These are phyloP conservation scores for Montipora foliosa DNA, from an alignment of 64 coral and sea anemone genomes.

Conservation along the genomic window DNA sequence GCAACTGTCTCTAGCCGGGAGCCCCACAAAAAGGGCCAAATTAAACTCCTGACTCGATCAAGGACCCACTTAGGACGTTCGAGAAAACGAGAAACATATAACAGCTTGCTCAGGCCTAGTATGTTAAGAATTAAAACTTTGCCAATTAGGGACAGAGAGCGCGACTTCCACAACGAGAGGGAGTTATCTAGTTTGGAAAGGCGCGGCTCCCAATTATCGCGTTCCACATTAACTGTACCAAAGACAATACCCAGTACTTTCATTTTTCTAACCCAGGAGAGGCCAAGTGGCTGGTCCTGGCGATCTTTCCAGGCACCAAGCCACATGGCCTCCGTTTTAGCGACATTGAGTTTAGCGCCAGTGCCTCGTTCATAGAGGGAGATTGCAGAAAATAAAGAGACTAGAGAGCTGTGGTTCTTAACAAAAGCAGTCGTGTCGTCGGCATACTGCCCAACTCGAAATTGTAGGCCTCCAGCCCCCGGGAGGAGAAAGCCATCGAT, in stretches of 20 bases:
- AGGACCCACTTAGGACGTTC: neutral
- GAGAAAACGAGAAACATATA: neutral
- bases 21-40: slow-evolving; percentile 21
- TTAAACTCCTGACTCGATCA: neutral
- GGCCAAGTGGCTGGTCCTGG: neutral
- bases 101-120: neutral
- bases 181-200: neutral
- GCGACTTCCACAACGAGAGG: neutral
- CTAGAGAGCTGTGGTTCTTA: neutral
- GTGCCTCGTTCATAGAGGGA: neutral
- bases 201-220: neutral
- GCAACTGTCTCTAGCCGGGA: neutral
- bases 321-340: slow-evolving; percentile 41
- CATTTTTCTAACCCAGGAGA: neutral
- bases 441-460: neutral
- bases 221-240: neutral
- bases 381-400: neutral
- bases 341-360: neutral
- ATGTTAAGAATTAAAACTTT: neutral
- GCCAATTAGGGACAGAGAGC: neutral
- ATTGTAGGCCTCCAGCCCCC: neutral
- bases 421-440: neutral
- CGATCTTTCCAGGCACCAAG: neutral
- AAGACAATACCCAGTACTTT: slow-evolving; percentile 12
- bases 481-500: neutral